A percentile compares a stretch with the other conserved stretches of the same genome.
These are phyloP conservation scores for Peromyscus aztecus DNA, from an alignment of 2,797 vertebrate species.

Conservation along the genomic window DNA sequence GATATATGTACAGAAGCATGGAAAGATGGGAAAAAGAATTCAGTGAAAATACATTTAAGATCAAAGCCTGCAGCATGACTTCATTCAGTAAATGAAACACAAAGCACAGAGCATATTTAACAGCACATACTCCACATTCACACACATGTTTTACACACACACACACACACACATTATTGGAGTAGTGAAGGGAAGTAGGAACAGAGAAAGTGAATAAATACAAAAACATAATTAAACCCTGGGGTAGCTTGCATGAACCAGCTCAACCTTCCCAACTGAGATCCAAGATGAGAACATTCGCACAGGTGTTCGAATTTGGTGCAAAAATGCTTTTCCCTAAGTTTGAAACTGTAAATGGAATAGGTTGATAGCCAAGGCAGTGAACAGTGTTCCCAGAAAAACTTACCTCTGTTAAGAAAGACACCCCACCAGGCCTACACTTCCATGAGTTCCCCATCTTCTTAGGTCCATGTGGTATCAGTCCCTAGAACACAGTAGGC, in stretches of 20 bases:
- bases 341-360: constrained; percentile 1
- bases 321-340: background rate
- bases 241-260: background rate
- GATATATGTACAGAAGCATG: background rate
- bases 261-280: background rate
- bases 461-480: too few relatives aligned
- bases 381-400: background rate
- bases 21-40: background rate
- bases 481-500: background rate
- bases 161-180: background rate
- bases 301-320: background rate
- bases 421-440: background rate
- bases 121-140: background rate
- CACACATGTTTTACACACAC: background rate
- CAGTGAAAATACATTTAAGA: constrained; percentile 11
- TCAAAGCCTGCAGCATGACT: background rate
- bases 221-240: constrained; percentile 20
- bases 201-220: background rate
- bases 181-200: background rate
- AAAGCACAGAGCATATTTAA: background rate
- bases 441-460: background rate
- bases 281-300: background rate
- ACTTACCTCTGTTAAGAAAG: background rate
- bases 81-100: background rate
- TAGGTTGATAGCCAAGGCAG: background rate